phyloP scores from a whole-genome alignment of 1,140 invertebrate genomes.

The Sinonovacula constricta region DNA sequence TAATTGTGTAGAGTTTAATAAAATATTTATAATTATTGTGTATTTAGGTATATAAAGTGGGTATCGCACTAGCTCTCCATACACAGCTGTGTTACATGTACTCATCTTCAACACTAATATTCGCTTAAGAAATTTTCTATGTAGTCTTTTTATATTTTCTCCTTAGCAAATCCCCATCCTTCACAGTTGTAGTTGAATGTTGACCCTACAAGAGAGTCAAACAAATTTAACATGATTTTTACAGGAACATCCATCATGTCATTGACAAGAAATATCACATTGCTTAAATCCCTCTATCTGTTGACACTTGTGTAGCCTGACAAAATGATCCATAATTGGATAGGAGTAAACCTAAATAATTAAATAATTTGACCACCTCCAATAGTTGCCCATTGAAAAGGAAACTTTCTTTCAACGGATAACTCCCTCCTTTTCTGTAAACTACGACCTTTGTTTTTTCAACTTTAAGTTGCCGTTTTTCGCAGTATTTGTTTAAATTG shows the following conservation, averaged over 20 bases:
- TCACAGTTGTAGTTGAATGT: no score
- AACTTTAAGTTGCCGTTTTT: slow-evolving; percentile 37
- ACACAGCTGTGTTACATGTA: neutral
- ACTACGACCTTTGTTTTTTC: slow-evolving; percentile 50
- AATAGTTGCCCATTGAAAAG: neutral
- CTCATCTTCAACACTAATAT: neutral
- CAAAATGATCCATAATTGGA: slow-evolving; percentile 1
- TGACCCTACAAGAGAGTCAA: neutral
- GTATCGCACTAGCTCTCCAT: neutral
- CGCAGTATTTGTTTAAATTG: slow-evolving; percentile 32
- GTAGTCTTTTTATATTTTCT: no score
- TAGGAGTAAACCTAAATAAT: slow-evolving; percentile 21
- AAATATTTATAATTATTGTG: neutral
- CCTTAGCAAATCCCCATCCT: no score
- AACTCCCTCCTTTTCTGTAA: slow-evolving; percentile 20
- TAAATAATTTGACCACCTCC: slow-evolving; percentile 15
- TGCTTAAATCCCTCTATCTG: slow-evolving; percentile 19
- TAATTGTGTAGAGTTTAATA: neutral
- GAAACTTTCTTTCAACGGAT: slow-evolving; percentile 6
- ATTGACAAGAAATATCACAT: slow-evolving; percentile 1
- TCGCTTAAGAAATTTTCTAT: neutral
- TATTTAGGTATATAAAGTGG: neutral
- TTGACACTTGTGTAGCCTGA: neutral
- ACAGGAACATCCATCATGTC: neutral
- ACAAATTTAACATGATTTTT: slow-evolving; percentile 8